These are phyloP conservation scores for Enoplosus armatus DNA, from an alignment of 2,797 vertebrate genomes.

Conservation along the genomic window DNA sequence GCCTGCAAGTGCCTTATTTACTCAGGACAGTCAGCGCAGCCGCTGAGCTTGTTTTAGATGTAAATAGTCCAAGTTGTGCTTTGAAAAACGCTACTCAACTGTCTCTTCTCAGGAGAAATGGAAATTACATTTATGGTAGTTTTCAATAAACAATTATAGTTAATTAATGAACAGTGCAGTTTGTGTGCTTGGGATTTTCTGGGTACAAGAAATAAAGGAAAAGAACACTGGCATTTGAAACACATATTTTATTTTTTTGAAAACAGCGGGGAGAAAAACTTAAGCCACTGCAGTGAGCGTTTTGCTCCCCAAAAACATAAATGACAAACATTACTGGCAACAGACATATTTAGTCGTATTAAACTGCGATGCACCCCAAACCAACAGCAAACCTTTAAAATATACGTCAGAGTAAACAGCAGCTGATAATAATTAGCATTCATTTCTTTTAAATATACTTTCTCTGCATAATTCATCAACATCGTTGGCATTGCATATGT, in stretches of 20 bases:
- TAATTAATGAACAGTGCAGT: conserved; percentile 12
- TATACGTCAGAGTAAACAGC: conserved; percentile 33
- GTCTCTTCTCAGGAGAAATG: conserved; percentile 29
- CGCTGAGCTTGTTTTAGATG: conserved; percentile 30
- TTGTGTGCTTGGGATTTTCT: not conserved
- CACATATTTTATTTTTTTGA: conserved; percentile 53
- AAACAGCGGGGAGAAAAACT: conserved; percentile 38
- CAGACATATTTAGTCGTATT: conserved; percentile 42
- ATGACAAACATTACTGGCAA: conserved; percentile 26
- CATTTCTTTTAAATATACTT: conserved; percentile 57
- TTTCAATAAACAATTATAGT: conserved; percentile 52
- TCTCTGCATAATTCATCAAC: conserved; percentile 51
- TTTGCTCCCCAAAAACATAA: conserved; percentile 25
- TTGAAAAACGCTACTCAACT: conserved; percentile 1
- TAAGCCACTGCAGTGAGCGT: conserved; percentile 38
- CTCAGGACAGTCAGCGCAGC: not conserved
- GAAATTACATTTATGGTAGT: conserved; percentile 42
- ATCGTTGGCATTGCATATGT: conserved; percentile 66
- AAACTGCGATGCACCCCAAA: conserved; percentile 44
- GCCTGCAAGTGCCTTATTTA: conserved; percentile 29
- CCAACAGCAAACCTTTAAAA: conserved; percentile 55
- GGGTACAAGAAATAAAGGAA: not conserved
- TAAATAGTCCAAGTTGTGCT: conserved; percentile 51
- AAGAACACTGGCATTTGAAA: conserved; percentile 18
- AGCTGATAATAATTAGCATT: conserved; percentile 50